A percentile compares a stretch with the other conserved stretches of the same genome.
These are phyloP conservation scores for Ascidia mentula DNA, from an alignment of 23 tunicate species.

Conservation along the genomic window DNA sequence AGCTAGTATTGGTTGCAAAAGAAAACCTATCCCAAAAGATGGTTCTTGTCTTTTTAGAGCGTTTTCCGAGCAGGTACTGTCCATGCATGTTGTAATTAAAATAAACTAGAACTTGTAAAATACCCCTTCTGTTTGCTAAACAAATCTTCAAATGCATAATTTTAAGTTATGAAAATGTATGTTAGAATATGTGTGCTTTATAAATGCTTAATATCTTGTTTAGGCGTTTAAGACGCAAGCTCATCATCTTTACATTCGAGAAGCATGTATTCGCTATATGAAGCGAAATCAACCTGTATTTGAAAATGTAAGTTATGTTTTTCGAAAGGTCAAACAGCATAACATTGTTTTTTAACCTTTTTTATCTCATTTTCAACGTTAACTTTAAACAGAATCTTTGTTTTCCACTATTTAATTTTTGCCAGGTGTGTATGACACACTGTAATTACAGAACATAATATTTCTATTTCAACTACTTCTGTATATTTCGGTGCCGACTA, in stretches of 20 bases:
- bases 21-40: slow-evolving; percentile 81
- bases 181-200: neutral
- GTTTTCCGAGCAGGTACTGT: slow-evolving; percentile 50
- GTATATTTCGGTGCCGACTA: too few relatives aligned
- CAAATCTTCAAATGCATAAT: neutral
- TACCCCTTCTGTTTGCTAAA: neutral
- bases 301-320: slow-evolving; percentile 52
- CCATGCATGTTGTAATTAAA: neutral
- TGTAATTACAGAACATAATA: too few relatives aligned
- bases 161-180: too few relatives aligned
- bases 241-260: slow-evolving; percentile 41
- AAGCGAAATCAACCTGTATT: slow-evolving; percentile 27
- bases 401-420: too few relatives aligned
- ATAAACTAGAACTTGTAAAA: too few relatives aligned
- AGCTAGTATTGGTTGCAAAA: slow-evolving; percentile 42
- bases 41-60: slow-evolving; percentile 74
- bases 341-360: neutral
- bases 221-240: slow-evolving; percentile 62
- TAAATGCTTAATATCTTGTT: neutral
- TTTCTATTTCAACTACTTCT: too few relatives aligned
- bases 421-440: too few relatives aligned
- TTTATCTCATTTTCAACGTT: too few relatives aligned
- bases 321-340: neutral
- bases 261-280: slow-evolving; percentile 49
- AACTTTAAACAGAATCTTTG: too few relatives aligned